Evolutionary conservation across 1,140 invertebrate species (phyloP).

Genomic region (Galleria mellonella): DNA sequence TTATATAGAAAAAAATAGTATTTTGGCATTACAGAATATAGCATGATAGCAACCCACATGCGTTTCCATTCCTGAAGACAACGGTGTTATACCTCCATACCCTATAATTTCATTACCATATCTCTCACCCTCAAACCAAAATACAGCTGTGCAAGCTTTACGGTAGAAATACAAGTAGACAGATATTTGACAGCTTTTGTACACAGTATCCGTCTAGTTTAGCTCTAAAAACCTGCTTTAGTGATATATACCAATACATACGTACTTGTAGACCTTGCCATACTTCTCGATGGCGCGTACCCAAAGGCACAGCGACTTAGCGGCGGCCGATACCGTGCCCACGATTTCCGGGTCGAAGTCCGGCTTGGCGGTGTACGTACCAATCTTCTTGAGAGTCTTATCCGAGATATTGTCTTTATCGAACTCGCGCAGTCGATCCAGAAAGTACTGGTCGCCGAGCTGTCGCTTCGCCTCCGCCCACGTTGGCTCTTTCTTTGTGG

Average conservation of each 20-base stretch:
- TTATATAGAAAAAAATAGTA: no score
- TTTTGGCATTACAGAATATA: no score
- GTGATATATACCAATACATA: conserved; percentile 1
- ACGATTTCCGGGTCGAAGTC: conserved; percentile 92
- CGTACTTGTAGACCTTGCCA: conserved; percentile 86
- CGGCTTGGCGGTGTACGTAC: conserved; percentile 83
- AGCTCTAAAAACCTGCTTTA: no score
- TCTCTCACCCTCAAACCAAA: no score
- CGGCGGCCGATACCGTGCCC: conserved; percentile 85
- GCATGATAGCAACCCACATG: no score
- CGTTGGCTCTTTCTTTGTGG: conserved; percentile 79
- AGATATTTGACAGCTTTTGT: no score
- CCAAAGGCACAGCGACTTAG: conserved; percentile 91
- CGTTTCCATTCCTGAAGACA: no score
- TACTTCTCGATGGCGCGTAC: conserved; percentile 94
- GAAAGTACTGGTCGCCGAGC: conserved; percentile 85
- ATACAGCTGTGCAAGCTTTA: no score
- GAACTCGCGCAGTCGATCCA: conserved; percentile 86
- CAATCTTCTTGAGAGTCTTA: conserved; percentile 86
- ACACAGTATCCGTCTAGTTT: no score
- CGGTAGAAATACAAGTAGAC: no score
- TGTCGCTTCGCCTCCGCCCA: conserved; percentile 91
- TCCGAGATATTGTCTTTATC: conserved; percentile 92
- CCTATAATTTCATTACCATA: no score
- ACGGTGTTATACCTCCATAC: no score